phyloP scores from a whole-genome alignment of 2,113 vertebrate species.

The Silurus meridionalis region DNA sequence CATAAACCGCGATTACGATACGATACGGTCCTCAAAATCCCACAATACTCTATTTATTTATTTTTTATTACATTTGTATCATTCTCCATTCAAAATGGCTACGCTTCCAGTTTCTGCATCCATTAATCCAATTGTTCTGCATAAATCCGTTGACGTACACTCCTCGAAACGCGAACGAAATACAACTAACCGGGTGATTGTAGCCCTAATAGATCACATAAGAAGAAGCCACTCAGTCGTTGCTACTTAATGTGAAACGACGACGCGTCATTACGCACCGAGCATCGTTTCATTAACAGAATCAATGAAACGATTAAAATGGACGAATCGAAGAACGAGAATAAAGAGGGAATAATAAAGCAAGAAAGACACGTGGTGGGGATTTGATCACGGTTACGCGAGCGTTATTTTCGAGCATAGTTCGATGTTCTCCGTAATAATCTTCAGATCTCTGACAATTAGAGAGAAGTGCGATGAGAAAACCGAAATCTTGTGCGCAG shows the following conservation, averaged over 20 bases:
- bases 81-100: background rate
- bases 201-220: background rate
- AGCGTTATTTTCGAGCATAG: background rate
- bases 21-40: background rate
- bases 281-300: constrained; percentile 5
- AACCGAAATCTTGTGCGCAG: background rate
- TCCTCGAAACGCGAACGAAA: background rate
- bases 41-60: background rate
- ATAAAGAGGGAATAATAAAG: background rate
- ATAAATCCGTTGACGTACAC: background rate
- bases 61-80: background rate
- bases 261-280: background rate
- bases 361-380: too few species aligned
- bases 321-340: background rate
- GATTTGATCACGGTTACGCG: background rate
- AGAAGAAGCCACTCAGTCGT: background rate
- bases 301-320: background rate
- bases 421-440: background rate
- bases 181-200: background rate
- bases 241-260: background rate
- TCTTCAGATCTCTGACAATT: background rate
- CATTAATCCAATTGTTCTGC: background rate
- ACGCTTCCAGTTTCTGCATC: background rate
- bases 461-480: background rate
- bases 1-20: too few species aligned